Percentiles rank a stretch among this genome's conserved stretches.
These are phyloP conservation scores for Zaprionus capensis DNA, from an alignment of 1,140 invertebrate species.

Conservation along the genomic window DNA sequence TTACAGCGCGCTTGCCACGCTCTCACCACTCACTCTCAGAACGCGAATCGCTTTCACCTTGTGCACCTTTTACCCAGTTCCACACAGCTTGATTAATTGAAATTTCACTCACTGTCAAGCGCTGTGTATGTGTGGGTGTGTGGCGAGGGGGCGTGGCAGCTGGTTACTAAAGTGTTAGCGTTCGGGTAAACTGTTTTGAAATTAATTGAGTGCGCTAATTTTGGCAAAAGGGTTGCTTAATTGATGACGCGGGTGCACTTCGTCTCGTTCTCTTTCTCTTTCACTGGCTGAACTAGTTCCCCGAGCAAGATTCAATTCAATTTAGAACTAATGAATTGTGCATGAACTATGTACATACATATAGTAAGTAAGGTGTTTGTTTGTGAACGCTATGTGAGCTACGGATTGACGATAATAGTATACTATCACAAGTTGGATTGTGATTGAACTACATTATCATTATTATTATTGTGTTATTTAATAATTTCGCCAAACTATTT, in stretches of 20 bases:
- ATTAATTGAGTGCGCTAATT: slow-evolving; percentile 82
- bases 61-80: slow-evolving; percentile 36
- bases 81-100: slow-evolving; percentile 75
- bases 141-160: slow-evolving; percentile 27
- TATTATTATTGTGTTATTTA: neutral
- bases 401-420: too few relatives aligned
- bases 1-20: too few relatives aligned
- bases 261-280: neutral
- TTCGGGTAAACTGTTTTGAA: slow-evolving; percentile 63
- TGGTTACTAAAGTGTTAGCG: slow-evolving; percentile 43
- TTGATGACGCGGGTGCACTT: slow-evolving; percentile 54
- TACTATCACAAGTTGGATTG: too few relatives aligned
- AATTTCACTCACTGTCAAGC: slow-evolving; percentile 79
- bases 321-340: slow-evolving; percentile 10
- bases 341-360: neutral
- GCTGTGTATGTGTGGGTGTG: slow-evolving; percentile 24
- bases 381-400: too few relatives aligned
- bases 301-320: neutral
- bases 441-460: too few relatives aligned
- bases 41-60: slow-evolving; percentile 31
- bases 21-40: neutral
- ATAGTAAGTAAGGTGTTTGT: too few relatives aligned
- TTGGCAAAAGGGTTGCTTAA: slow-evolving; percentile 77
- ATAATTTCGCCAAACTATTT: neutral
- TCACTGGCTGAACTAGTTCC: slow-evolving; percentile 6